Base-by-base conservation (phyloP, 2,797 vertebrate genomes). In the Yasuhikotakia modesta region DNA sequence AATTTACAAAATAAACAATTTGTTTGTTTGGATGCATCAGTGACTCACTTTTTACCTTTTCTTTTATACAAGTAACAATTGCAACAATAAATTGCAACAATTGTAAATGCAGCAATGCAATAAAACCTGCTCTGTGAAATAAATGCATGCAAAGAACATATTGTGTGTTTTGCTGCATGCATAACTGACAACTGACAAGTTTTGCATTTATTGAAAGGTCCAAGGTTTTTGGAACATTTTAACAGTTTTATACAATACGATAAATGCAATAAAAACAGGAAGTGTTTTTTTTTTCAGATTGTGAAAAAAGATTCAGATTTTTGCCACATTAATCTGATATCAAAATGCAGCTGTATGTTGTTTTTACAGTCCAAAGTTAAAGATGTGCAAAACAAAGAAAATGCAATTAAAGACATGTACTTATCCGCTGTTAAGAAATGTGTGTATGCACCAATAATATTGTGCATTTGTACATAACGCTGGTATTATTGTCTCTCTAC, bases 401-500 rank as follows among this genome's bases (percentile, higher is more conserved):
- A 55, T 52, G 50, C 50, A 52, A 21, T 50, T 27, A 17, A 50
- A n/a, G 1, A n/a, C 52, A 21, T 53, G 19, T 2, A 52, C 17
- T 69, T n/a, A 55, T 2, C 53, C 5, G n/a, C 22, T 14, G 19
- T 72, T 5, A 61, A 74, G 58, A 4, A 58, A 8, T 39, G 58
- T 10, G 35, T 0, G 12, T 35, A 43, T 19, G 17, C 17, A 64
- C 1, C 30, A 22, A 48, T 21, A 71, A 66, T 17, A 17, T 27
- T 46, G 46, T 60, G 21, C 61, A 22, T 57, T 61, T n/a, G 24
- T 53, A 43, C 5, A n/a, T 35, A 70, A 57, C 14, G 0, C 7
- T 57, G 1, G 32, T 71, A 0, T 85, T 11, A 80, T 76, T 84
- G 3, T 86, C 1, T 72, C 79, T 83, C 73, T 60, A 66, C 86